Evolutionary conservation across 2,113 vertebrate genomes (phyloP), one percentile per base, ranked within the genome.

Genomic region (Ursus arctos): DNA sequence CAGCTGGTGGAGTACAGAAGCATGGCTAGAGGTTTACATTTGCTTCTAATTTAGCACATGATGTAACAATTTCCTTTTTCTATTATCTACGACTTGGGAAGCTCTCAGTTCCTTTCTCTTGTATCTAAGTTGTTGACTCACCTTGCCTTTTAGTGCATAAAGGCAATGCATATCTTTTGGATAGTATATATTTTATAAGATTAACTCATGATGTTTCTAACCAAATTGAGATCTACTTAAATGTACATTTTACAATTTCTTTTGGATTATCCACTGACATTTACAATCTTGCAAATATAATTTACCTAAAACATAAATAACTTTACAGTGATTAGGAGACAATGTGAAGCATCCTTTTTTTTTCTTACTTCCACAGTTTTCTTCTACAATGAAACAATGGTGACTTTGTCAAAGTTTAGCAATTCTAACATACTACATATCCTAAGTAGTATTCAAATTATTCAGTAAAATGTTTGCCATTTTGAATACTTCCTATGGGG

Each of bases 21-120:
- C 63, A 82, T 83, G 93, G 19, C 24, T 79, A 88, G 83, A 94
- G 90, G 85, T 83, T 92, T 88, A 91, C 47, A 65, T 63, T 65
- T 59, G 49, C 63, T 96, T 92, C 26, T 83, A 76, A 59, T n/a
- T 87, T 86, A 85, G 80, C 33, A 86, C 57, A 69, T 18, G 72
- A 69, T 63, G 33, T 49, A 76, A 74, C 28, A 53, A 84, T 49
- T 84, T 89, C 69, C 28, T 63, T 94, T 79, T 86, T 71, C 55
- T 79, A 33, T 74, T 43, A 51, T 65, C 55, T 72, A 51, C 28
- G 57, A 67, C 61, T 95, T 51, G 76, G 74, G 14, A 83, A 74
- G 18, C 12, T 16, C 72, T 86, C 9, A 59, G 43, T 40, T 88
- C 19, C 72, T 93, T 88, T 88, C 53, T 53, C 93, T 91, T 71